Percentiles rank a stretch among this genome's conserved stretches.
Evolutionary conservation across 2,888 invertebrate species (phyloP).

Genomic region (Lagria hirta): DNA sequence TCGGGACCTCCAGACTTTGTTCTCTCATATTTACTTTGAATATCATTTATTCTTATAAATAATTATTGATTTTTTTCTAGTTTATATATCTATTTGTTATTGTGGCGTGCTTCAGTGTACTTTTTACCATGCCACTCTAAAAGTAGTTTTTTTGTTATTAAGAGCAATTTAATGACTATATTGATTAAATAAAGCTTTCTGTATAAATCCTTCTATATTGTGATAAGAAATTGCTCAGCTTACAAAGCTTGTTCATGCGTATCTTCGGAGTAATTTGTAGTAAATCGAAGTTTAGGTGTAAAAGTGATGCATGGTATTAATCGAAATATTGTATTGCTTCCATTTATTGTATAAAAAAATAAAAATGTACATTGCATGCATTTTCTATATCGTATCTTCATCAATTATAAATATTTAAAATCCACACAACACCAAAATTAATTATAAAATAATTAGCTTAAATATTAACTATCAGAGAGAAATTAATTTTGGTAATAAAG

Average conservation of each 20-base stretch:
- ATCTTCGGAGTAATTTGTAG: too few relatives aligned
- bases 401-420: too few relatives aligned
- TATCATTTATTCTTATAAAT: constrained; percentile 16
- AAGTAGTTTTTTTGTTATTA: constrained; percentile 12
- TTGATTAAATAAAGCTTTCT: constrained; percentile 24
- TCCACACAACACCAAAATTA: too few relatives aligned
- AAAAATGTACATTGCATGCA: constrained; percentile 15
- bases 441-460: too few relatives aligned
- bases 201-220: constrained; percentile 20
- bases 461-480: too few relatives aligned
- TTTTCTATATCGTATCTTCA: too few relatives aligned
- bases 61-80: constrained; percentile 18
- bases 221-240: constrained; percentile 23
- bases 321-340: constrained; percentile 30
- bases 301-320: constrained; percentile 31
- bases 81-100: constrained; percentile 9
- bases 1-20: constrained; percentile 13
- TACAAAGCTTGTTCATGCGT: constrained; percentile 15
- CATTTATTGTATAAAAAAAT: constrained; percentile 23
- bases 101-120: constrained; percentile 10
- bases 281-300: too few relatives aligned
- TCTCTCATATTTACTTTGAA: constrained; percentile 10
- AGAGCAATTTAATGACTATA: constrained; percentile 15
- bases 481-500: too few relatives aligned
- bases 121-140: constrained; percentile 11